Evolutionary conservation across 1,140 invertebrate species (phyloP).

Genomic region (Eumaeus atala): DNA sequence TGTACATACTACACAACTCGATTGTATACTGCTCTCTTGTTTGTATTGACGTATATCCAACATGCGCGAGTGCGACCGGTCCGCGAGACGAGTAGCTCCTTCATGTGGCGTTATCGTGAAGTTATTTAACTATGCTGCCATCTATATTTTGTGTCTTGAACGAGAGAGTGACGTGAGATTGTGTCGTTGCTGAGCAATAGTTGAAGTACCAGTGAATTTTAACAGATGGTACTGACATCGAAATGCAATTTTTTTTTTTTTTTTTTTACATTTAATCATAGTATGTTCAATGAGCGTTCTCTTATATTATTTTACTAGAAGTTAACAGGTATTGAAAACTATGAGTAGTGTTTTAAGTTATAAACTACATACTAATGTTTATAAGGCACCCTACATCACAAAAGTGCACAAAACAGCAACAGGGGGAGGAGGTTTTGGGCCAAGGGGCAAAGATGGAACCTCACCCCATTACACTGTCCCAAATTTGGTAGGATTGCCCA

Average conservation of each 20-base stretch:
- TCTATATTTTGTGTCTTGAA: background rate
- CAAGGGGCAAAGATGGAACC: no score
- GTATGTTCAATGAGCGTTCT: no score
- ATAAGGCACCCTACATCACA: no score
- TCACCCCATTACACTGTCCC: no score
- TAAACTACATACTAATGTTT: no score
- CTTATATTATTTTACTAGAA: no score
- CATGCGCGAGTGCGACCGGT: conserved; percentile 40
- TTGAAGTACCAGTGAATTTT: background rate
- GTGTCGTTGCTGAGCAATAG: background rate
- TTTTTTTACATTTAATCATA: no score
- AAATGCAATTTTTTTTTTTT: background rate
- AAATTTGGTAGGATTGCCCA: no score
- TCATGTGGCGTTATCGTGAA: conserved; percentile 14
- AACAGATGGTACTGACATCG: background rate
- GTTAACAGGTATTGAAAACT: background rate
- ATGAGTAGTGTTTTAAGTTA: background rate
- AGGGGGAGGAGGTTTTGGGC: no score
- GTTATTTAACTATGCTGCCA: conserved; percentile 11
- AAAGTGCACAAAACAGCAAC: no score
- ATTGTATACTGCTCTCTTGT: conserved; percentile 56
- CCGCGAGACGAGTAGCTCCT: conserved; percentile 21
- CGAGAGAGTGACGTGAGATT: conserved; percentile 5
- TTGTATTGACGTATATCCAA: conserved; percentile 62
- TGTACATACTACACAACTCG: conserved; percentile 44